Conservation (phyloP, 2,113 vertebrate genomes). For the Pungitius pungitius region DNA sequence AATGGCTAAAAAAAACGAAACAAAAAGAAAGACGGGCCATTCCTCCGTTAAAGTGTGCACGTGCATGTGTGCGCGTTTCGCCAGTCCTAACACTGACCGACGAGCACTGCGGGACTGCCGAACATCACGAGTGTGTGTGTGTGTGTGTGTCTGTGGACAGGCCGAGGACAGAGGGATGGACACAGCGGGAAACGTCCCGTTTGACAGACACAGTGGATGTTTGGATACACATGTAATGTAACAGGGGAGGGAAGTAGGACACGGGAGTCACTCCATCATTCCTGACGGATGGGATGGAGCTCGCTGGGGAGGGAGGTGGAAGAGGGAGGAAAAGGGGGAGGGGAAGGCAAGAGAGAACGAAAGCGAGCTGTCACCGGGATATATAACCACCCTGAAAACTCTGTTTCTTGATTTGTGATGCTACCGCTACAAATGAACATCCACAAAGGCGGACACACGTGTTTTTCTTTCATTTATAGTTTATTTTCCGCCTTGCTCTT, state of each 20-base stretch:
- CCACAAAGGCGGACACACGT: not conserved
- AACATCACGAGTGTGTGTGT: not conserved
- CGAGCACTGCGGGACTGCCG: slow-evolving; percentile 11
- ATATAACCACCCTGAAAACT: slow-evolving; percentile 28
- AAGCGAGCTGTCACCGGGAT: slow-evolving; percentile 32
- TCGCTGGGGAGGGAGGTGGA: slow-evolving; percentile 14
- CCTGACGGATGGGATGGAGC: slow-evolving; percentile 55
- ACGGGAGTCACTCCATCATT: slow-evolving; percentile 55
- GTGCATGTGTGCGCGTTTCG: not conserved
- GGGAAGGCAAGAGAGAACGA: slow-evolving; percentile 11
- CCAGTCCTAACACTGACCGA: not conserved
- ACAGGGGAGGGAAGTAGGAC: slow-evolving; percentile 28
- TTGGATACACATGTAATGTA: slow-evolving; percentile 53
- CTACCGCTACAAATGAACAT: slow-evolving; percentile 48
- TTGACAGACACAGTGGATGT: slow-evolving; percentile 59
- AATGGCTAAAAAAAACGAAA: not conserved
- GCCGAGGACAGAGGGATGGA: slow-evolving; percentile 51
- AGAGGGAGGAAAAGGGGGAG: not conserved
- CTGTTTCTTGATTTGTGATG: slow-evolving; percentile 53
- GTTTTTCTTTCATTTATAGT: not conserved
- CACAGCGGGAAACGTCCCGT: slow-evolving; percentile 68
- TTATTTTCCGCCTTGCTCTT: not conserved
- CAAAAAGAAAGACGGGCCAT: not conserved
- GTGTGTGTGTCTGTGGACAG: slow-evolving; percentile 2
- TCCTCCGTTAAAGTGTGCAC: no score